These are phyloP conservation scores for Pollenia griseotomentosa DNA, from an alignment of 2,888 invertebrate species.

Conservation along the genomic window DNA sequence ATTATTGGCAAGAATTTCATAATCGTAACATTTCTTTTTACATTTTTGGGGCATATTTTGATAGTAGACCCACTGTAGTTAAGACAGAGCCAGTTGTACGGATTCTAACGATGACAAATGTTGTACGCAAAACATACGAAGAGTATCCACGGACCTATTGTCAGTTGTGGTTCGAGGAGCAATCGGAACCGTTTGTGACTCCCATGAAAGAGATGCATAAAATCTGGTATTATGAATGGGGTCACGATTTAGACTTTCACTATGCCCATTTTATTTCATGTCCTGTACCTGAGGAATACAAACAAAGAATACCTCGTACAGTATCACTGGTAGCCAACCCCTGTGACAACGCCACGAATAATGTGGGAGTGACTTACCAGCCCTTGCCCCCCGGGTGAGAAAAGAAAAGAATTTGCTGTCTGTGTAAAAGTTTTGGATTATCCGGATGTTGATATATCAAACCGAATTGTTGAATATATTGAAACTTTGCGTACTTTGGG, in stretches of 20 bases:
- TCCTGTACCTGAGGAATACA: conserved; percentile 89
- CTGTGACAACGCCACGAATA: conserved; percentile 93
- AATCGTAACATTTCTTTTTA: conserved; percentile 93
- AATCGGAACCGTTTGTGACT: conserved; percentile 90
- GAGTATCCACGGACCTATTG: conserved; percentile 87
- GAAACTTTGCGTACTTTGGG: conserved; percentile 94
- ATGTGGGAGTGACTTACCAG: conserved; percentile 91
- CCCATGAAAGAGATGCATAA: conserved; percentile 94
- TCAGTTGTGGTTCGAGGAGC: conserved; percentile 93
- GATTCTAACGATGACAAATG: conserved; percentile 93
- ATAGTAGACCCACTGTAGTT: conserved; percentile 88
- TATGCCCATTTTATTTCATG: conserved; percentile 96
- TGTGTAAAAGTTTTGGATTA: conserved; percentile 97
- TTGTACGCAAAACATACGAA: conserved; percentile 90
- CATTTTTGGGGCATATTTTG: conserved; percentile 94
- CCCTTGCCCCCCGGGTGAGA: conserved; percentile 73
- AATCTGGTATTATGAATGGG: conserved; percentile 96
- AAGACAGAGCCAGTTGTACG: conserved; percentile 91
- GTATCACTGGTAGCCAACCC: conserved; percentile 92
- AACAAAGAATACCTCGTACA: conserved; percentile 83
- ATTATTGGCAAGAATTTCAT: conserved; percentile 94
- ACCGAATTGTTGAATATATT: conserved; percentile 96
- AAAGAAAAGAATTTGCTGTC: conserved; percentile 90
- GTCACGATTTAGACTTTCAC: conserved; percentile 92
- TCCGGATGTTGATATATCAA: conserved; percentile 93